phyloP scores from a whole-genome alignment of 2,113 vertebrate species.

The Charadrius vociferus region DNA sequence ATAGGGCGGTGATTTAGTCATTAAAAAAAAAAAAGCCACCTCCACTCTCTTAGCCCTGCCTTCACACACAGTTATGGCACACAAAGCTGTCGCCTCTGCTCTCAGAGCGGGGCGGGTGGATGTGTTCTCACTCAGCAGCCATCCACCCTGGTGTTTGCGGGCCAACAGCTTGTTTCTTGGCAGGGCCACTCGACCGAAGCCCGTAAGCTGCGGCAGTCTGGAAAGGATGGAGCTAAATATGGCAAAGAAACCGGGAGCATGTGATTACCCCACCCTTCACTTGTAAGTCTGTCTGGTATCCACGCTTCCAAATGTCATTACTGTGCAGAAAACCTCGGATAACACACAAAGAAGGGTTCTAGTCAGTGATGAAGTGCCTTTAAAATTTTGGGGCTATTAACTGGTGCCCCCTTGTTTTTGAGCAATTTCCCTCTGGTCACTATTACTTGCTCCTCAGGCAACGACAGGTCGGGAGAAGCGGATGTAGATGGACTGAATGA shows the following conservation, averaged over 20 bases:
- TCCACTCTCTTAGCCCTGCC: background rate
- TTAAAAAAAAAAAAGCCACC: background rate
- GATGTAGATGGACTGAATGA: background rate
- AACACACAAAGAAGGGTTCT: background rate
- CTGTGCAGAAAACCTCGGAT: background rate
- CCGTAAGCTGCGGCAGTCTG: background rate
- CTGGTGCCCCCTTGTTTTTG: background rate
- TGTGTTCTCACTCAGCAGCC: conserved; percentile 28
- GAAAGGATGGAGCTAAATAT: conserved; percentile 32
- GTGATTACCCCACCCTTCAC: conserved; percentile 49
- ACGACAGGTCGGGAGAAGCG: background rate
- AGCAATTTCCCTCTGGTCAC: background rate
- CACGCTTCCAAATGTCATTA: conserved; percentile 16
- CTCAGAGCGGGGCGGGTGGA: background rate
- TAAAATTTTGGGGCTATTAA: background rate
- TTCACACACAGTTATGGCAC: background rate
- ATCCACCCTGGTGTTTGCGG: background rate
- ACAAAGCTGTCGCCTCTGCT: background rate
- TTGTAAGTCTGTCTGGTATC: conserved; percentile 25
- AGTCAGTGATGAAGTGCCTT: background rate
- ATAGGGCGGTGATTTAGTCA: background rate
- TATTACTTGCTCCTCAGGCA: background rate
- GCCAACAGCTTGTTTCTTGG: conserved; percentile 59
- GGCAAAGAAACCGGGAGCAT: conserved; percentile 31
- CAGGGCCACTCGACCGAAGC: background rate